Conservation (phyloP, 2,113 vertebrate genomes). For the Larimichthys polyactis region DNA sequence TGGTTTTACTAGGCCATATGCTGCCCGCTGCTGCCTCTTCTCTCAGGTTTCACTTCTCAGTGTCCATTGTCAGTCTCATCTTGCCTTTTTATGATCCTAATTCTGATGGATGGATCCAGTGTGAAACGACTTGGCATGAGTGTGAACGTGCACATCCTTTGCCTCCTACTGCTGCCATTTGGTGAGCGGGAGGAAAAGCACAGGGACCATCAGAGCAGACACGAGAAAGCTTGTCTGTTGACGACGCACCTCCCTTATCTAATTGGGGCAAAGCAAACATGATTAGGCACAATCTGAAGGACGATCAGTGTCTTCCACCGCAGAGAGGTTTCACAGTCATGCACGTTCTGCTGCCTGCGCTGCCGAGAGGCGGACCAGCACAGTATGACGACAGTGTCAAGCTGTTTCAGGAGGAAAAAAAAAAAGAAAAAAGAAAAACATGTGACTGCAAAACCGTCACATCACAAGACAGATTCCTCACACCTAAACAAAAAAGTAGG, state of each 20-base stretch:
- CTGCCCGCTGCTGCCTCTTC: slow-evolving; percentile 50
- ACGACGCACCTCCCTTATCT: slow-evolving; percentile 74
- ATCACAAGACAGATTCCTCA: not conserved
- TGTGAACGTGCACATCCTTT: slow-evolving; percentile 69
- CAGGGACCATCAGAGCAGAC: slow-evolving; percentile 54
- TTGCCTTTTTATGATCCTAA: slow-evolving; percentile 73
- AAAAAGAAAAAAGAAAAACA: not conserved
- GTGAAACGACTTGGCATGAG: slow-evolving; percentile 75
- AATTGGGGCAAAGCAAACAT: slow-evolving; percentile 82
- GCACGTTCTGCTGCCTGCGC: slow-evolving; percentile 34
- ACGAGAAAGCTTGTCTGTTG: slow-evolving; percentile 71
- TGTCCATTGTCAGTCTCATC: slow-evolving; percentile 72
- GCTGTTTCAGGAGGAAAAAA: slow-evolving; percentile 23
- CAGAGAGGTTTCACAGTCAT: slow-evolving; percentile 57
- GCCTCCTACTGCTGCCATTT: slow-evolving; percentile 79
- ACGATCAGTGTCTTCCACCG: slow-evolving; percentile 65
- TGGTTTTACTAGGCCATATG: slow-evolving; percentile 73
- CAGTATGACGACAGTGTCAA: slow-evolving; percentile 29
- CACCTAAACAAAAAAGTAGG: not conserved
- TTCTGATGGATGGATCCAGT: slow-evolving; percentile 78
- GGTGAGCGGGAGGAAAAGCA: slow-evolving; percentile 74
- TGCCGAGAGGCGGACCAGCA: slow-evolving; percentile 40
- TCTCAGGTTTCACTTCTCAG: slow-evolving; percentile 73
- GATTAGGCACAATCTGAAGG: slow-evolving; percentile 77
- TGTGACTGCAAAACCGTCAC: not conserved